Evolutionary conservation across 1,140 invertebrate species (phyloP).

Genomic region (Triops longicaudatus): DNA sequence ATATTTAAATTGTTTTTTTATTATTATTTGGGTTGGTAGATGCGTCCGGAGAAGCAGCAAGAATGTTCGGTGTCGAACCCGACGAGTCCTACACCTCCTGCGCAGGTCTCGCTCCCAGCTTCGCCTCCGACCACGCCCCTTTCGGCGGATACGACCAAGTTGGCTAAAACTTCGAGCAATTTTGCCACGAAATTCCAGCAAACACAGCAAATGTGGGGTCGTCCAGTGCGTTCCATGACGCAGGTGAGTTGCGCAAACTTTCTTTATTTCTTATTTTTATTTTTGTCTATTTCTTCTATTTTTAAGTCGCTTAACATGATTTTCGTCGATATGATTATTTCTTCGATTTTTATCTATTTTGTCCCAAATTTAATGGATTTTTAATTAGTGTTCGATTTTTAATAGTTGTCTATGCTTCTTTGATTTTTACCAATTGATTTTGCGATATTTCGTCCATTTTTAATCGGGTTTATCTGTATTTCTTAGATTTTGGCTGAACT

Average conservation of each 20-base stretch:
- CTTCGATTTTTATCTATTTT: no score
- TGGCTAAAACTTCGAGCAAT: slow-evolving; percentile 56
- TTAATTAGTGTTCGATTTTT: no score
- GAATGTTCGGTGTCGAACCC: slow-evolving; percentile 16
- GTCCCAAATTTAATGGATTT: no score
- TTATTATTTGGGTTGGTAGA: background rate
- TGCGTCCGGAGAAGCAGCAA: background rate
- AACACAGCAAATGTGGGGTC: slow-evolving; percentile 60
- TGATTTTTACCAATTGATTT: no score
- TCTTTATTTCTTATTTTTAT: no score
- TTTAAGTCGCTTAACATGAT: no score
- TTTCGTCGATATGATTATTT: no score
- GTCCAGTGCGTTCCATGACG: slow-evolving; percentile 36
- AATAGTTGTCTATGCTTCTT: no score
- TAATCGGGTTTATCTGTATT: no score
- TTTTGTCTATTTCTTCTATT: no score
- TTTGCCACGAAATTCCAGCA: slow-evolving; percentile 67
- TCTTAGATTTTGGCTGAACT: no score
- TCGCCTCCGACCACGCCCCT: background rate
- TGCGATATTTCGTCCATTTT: no score
- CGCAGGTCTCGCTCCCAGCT: background rate
- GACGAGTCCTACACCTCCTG: slow-evolving; percentile 20
- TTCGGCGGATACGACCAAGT: slow-evolving; percentile 25
- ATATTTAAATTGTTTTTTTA: background rate
- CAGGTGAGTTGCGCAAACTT: slow-evolving; percentile 36